These are phyloP conservation scores for Bathynomus jamesi DNA, from an alignment of 1,140 invertebrate genomes.

Conservation along the genomic window DNA sequence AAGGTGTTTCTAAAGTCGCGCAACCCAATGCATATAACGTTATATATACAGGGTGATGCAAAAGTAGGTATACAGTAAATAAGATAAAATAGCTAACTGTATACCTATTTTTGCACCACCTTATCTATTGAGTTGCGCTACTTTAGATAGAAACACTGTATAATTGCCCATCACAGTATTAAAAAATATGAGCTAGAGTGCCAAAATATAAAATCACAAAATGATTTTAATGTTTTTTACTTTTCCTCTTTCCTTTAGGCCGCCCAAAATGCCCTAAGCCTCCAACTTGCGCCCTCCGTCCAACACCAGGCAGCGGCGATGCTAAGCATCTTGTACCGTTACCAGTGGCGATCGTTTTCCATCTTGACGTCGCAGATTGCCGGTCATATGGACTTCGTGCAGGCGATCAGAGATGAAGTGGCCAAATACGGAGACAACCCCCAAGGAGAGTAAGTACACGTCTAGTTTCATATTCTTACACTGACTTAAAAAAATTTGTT, in stretches of 20 bases:
- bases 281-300: slow-evolving; percentile 85
- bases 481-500: no score
- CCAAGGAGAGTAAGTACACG: slow-evolving; percentile 22
- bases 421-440: slow-evolving; percentile 24
- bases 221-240: not conserved
- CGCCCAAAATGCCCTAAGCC: slow-evolving; percentile 45
- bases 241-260: slow-evolving; percentile 10
- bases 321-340: slow-evolving; percentile 82
- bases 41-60: no score
- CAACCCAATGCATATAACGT: no score
- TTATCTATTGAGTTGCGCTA: no score
- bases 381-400: slow-evolving; percentile 89
- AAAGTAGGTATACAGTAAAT: no score
- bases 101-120: no score
- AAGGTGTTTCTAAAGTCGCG: no score
- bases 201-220: not conserved
- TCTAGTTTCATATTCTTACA: not conserved
- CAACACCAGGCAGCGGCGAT: slow-evolving; percentile 84
- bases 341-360: slow-evolving; percentile 94
- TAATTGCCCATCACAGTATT: no score
- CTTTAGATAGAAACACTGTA: no score
- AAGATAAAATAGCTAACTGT: no score
- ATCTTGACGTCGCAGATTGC: slow-evolving; percentile 75
- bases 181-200: no score
- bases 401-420: slow-evolving; percentile 66